Conservation (phyloP, 2,888 invertebrate species). For the Pseudoips prasinana region DNA sequence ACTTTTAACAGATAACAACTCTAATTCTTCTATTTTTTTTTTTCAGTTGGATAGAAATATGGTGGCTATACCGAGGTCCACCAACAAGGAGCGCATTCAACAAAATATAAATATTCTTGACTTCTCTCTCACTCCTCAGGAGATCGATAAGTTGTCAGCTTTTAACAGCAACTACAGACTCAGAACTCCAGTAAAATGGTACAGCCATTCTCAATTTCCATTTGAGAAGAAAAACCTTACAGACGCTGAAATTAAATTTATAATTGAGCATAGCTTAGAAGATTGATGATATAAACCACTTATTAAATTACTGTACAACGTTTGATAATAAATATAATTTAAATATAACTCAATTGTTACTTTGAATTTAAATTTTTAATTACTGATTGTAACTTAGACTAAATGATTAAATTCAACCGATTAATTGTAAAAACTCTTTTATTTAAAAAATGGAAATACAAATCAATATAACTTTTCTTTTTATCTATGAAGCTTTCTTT, state of each 20-base stretch:
- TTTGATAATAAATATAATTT: too few species aligned
- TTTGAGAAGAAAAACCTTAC: slow-evolving; percentile 68
- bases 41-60: slow-evolving; percentile 77
- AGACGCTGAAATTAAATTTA: slow-evolving; percentile 49
- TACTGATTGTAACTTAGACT: too few species aligned
- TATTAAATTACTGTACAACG: too few species aligned
- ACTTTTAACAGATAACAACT: too few species aligned
- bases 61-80: slow-evolving; percentile 83
- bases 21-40: too few species aligned
- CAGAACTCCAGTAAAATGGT: slow-evolving; percentile 55
- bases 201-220: slow-evolving; percentile 63
- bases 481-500: too few species aligned
- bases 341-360: too few species aligned
- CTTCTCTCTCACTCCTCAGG: slow-evolving; percentile 75
- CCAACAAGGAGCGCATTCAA: slow-evolving; percentile 76
- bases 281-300: slow-evolving; percentile 40
- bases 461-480: too few species aligned
- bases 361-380: too few species aligned
- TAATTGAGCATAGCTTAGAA: slow-evolving; percentile 59
- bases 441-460: too few species aligned
- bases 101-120: slow-evolving; percentile 82
- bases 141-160: slow-evolving; percentile 73
- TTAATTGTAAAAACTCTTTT: too few species aligned
- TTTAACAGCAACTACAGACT: slow-evolving; percentile 73
- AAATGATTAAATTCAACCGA: too few species aligned